Evolutionary conservation across 2,797 vertebrate species (phyloP).

Genomic region (Tenualosa ilisha): DNA sequence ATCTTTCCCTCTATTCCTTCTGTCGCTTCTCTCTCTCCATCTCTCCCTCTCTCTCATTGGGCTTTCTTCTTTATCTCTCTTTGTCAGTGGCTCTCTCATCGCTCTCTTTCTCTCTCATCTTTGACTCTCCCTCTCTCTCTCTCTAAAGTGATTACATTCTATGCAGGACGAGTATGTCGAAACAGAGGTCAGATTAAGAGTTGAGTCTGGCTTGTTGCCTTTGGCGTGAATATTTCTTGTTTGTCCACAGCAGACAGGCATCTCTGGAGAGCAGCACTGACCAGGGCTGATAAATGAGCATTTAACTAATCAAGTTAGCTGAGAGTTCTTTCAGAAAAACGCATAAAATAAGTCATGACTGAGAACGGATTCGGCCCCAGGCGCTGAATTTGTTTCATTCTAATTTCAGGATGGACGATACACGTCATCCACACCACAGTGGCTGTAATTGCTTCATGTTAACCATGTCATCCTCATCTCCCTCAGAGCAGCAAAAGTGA

Average conservation of each 20-base stretch:
- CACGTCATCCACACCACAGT: not conserved
- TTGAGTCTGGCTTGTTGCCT: not conserved
- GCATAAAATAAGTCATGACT: constrained; percentile 11
- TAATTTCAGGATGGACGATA: not conserved
- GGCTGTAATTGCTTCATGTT: constrained; percentile 7
- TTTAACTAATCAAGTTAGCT: constrained; percentile 23
- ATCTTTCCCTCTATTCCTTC: not conserved
- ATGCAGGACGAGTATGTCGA: not conserved
- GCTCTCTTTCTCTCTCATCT: not conserved
- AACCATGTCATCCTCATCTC: not conserved
- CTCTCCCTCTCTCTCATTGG: not conserved
- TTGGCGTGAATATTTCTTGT: not conserved
- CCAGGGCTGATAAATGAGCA: not conserved
- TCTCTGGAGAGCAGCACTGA: not conserved
- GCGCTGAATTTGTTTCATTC: constrained; percentile 5
- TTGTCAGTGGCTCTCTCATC: not conserved
- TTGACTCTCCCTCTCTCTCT: not conserved
- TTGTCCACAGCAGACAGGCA: not conserved
- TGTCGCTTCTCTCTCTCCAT: not conserved
- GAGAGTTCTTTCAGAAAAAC: constrained; percentile 17
- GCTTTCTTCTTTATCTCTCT: too few relatives aligned
- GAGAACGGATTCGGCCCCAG: not conserved
- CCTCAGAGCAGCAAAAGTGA: not conserved
- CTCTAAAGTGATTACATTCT: not conserved
- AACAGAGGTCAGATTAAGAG: constrained; percentile 11